A percentile compares a stretch with the other conserved stretches of the same genome.
Conservation (phyloP, 2,888 invertebrate genomes). For the Craniophora ligustri region DNA sequence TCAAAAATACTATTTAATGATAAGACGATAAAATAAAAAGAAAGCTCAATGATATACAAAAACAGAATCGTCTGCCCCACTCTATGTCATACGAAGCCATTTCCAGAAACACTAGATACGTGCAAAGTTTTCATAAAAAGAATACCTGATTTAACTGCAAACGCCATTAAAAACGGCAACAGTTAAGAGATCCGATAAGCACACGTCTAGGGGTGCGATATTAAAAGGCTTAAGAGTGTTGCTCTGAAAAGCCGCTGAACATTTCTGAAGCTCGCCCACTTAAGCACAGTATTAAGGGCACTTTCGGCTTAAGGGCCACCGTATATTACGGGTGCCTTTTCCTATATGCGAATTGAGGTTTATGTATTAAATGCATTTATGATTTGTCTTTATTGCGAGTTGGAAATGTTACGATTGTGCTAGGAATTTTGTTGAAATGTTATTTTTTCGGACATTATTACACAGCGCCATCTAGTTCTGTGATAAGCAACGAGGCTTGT, state of each 20-base stretch:
- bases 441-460: no score
- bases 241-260: conserved; percentile 85
- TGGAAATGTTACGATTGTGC: background rate
- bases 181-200: conserved; percentile 71
- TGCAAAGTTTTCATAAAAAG: conserved; percentile 30
- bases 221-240: conserved; percentile 88
- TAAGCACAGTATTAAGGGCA: conserved; percentile 87
- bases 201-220: conserved; percentile 78
- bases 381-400: conserved; percentile 9
- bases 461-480: no score
- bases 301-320: conserved; percentile 79
- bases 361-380: conserved; percentile 52
- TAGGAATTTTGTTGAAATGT: no score
- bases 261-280: conserved; percentile 85
- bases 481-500: no score
- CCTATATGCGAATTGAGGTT: conserved; percentile 59
- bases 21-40: background rate
- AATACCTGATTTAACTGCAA: conserved; percentile 59
- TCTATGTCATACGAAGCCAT: background rate
- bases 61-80: background rate
- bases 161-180: conserved; percentile 80
- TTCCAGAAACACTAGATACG: background rate
- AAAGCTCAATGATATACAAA: background rate
- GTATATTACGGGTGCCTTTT: conserved; percentile 82
- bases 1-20: no score